A percentile compares a stretch with the other conserved stretches of the same genome.
Evolutionary conservation across 2,113 vertebrate genomes (phyloP).

Genomic region (Galeopterus variegatus): DNA sequence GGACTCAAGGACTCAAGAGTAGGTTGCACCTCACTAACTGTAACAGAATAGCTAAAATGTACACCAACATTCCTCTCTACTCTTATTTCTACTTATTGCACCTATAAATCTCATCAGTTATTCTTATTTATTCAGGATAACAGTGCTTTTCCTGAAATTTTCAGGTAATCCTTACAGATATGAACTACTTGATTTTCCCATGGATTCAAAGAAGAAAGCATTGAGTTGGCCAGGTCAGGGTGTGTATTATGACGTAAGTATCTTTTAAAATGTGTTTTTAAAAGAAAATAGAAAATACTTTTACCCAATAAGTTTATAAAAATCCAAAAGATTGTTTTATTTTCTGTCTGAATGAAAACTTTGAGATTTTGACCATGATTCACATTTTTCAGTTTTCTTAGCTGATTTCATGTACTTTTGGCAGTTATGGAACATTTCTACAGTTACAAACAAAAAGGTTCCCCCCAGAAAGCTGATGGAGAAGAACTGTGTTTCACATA

Average conservation of each 20-base stretch:
- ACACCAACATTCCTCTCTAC: neutral
- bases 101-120: neutral
- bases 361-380: slow-evolving; percentile 5
- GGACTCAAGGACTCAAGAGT: neutral
- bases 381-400: slow-evolving; percentile 51
- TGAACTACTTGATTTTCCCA: slow-evolving; percentile 86
- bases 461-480: neutral
- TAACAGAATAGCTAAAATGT: neutral
- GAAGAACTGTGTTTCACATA: neutral
- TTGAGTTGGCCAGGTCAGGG: slow-evolving; percentile 87
- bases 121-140: neutral
- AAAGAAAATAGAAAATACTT: slow-evolving; percentile 48
- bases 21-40: neutral
- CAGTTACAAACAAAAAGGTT: neutral
- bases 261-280: slow-evolving; percentile 50
- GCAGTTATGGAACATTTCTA: slow-evolving; percentile 22
- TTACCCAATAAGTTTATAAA: neutral
- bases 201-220: slow-evolving; percentile 84
- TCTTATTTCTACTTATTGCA: neutral
- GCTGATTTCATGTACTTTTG: slow-evolving; percentile 11
- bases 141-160: slow-evolving; percentile 36
- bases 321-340: slow-evolving; percentile 28
- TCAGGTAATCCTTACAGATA: slow-evolving; percentile 90
- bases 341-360: slow-evolving; percentile 13
- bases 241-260: slow-evolving; percentile 88